Percentiles rank a stretch among this genome's conserved stretches.
These are phyloP conservation scores for Pseudobourletiella spinata DNA, from an alignment of 1,140 invertebrate genomes.

Conservation along the genomic window DNA sequence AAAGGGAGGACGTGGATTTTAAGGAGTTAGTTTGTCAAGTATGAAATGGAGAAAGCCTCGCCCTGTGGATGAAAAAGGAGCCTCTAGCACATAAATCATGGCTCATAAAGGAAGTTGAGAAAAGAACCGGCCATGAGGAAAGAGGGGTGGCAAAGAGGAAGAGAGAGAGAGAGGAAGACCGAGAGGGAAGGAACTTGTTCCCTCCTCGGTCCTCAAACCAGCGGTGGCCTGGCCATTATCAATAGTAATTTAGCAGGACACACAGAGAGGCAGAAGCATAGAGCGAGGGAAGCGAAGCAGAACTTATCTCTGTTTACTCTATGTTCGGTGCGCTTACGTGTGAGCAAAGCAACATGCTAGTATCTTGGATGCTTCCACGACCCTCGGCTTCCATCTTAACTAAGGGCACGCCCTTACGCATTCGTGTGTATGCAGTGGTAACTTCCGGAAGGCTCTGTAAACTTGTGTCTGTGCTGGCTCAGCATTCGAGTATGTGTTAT, in stretches of 20 bases:
- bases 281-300: too few species aligned
- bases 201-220: background rate
- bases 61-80: constrained; percentile 2
- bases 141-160: background rate
- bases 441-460: too few species aligned
- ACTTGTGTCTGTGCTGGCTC: too few species aligned
- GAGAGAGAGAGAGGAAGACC: background rate
- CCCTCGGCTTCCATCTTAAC: too few species aligned
- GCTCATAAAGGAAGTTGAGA: constrained; percentile 19
- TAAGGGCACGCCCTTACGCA: too few species aligned
- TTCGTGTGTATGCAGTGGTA: too few species aligned
- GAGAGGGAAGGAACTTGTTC: background rate
- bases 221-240: background rate
- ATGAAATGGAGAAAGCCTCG: background rate
- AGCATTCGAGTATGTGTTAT: too few species aligned
- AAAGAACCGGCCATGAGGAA: constrained; percentile 29
- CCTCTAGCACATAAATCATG: constrained; percentile 25
- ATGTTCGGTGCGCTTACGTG: too few species aligned
- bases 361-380: too few species aligned
- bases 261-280: too few species aligned
- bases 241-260: constrained; percentile 1
- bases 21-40: constrained; percentile 7
- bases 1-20: background rate
- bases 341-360: too few species aligned
- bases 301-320: too few species aligned